Conservation (phyloP, 2,113 vertebrate species). For the Pelmatolapia mariae region DNA sequence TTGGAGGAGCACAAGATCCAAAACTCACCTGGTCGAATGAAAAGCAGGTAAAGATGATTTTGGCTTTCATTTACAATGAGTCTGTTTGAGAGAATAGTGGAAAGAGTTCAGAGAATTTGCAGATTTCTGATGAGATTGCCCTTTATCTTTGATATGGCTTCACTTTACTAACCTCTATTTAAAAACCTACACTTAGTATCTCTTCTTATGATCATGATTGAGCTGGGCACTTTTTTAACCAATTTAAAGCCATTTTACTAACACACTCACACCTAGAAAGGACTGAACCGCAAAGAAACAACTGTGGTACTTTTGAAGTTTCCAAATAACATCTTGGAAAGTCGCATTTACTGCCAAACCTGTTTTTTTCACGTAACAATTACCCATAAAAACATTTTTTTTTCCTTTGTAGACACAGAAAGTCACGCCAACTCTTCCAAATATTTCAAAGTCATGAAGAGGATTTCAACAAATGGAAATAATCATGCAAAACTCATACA, state of each 20-base stretch:
- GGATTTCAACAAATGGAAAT: constrained; percentile 23
- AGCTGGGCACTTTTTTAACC: not conserved
- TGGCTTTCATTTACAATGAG: not conserved
- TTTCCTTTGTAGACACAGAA: not conserved
- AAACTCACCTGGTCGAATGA: constrained; percentile 24
- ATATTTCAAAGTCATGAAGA: constrained; percentile 8
- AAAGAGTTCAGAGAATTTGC: not conserved
- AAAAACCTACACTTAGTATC: not conserved
- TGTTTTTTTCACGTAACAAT: not conserved
- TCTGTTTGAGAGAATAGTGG: not conserved
- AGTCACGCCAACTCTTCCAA: not conserved
- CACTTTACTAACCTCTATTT: not conserved
- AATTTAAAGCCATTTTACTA: not conserved
- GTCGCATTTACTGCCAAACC: not conserved
- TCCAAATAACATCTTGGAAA: constrained; percentile 8
- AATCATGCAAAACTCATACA: constrained; percentile 9
- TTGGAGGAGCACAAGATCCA: not conserved
- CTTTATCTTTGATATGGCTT: not conserved
- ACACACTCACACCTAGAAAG: not conserved
- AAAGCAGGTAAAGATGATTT: constrained; percentile 49
- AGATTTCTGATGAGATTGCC: not conserved
- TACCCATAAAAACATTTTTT: not conserved
- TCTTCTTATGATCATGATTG: not conserved
- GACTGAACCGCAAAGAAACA: not conserved
- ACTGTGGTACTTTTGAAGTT: not conserved